These are phyloP conservation scores for Drosophila diplacantha DNA, from an alignment of 2,888 invertebrate species.

Conservation along the genomic window DNA sequence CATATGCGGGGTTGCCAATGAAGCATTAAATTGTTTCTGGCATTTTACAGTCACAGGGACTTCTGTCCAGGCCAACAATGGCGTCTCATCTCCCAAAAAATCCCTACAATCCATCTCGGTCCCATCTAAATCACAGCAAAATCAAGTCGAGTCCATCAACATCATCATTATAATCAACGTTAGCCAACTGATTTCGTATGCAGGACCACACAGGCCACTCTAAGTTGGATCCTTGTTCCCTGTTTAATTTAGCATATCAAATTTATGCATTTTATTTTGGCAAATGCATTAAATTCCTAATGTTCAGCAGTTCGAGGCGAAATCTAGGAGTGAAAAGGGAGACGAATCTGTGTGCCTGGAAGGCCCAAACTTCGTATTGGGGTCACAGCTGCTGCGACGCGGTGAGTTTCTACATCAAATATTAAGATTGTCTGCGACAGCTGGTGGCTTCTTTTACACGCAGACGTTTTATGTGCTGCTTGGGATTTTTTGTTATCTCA, in stretches of 20 bases:
- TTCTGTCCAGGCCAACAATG: conserved; percentile 2
- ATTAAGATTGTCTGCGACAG: conserved; percentile 71
- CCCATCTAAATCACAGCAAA: conserved; percentile 24
- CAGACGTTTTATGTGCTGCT: conserved; percentile 29
- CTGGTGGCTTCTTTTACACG: conserved; percentile 53
- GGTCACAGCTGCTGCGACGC: conserved; percentile 55
- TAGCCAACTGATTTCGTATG: conserved; percentile 57
- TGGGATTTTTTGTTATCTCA: conserved; percentile 14
- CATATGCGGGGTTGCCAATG: conserved; percentile 69
- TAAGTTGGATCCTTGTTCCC: conserved; percentile 37
- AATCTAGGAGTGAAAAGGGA: conserved; percentile 30
- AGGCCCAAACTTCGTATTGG: conserved; percentile 13
- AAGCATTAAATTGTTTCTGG: conserved; percentile 70
- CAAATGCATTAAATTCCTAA: conserved; percentile 39
- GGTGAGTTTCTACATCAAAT: conserved; percentile 67
- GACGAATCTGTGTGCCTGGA: conserved; percentile 1
- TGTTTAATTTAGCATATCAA: conserved; percentile 42
- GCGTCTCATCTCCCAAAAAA: conserved; percentile 14
- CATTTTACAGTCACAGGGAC: conserved; percentile 50
- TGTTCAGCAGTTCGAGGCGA: conserved; percentile 10
- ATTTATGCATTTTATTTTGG: conserved; percentile 56
- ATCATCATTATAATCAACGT: conserved; percentile 30
- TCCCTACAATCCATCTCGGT: conserved; percentile 7
- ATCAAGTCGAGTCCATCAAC: conserved; percentile 17
- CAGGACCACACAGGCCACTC: conserved; percentile 41